phyloP scores from a whole-genome alignment of 2,888 invertebrate species.

The Hydropsyche betteni region DNA sequence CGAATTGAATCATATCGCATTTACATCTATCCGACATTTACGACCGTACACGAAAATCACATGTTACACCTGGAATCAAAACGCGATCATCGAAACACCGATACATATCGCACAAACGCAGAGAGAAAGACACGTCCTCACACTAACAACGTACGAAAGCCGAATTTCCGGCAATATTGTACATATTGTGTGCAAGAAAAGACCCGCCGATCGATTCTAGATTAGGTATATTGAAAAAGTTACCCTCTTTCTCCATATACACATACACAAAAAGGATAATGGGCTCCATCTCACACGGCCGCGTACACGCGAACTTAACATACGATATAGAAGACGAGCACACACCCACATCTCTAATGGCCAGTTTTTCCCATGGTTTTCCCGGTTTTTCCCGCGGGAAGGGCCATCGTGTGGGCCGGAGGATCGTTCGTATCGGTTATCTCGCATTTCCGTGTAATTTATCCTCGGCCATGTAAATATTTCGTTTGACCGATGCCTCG shows the following conservation, averaged over 20 bases:
- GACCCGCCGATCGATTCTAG: conserved; percentile 40
- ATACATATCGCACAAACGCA: too few species aligned
- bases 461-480: conserved; percentile 23
- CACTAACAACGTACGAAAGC: background rate
- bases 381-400: background rate
- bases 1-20: too few species aligned
- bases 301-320: conserved; percentile 1
- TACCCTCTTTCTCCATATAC: conserved; percentile 6
- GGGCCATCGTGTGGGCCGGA: background rate
- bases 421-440: background rate
- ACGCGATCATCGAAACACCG: too few species aligned
- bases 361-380: conserved; percentile 16
- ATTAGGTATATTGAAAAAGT: conserved; percentile 44
- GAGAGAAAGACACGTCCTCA: background rate
- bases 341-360: conserved; percentile 7
- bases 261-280: conserved; percentile 43
- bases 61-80: too few species aligned
- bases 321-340: background rate
- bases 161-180: conserved; percentile 19
- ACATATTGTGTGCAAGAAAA: conserved; percentile 23
- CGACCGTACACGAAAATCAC: too few species aligned
- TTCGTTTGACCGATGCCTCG: conserved; percentile 8
- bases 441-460: conserved; percentile 19
- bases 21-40: too few species aligned
- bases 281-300: conserved; percentile 22